Percentiles rank a stretch among this genome's conserved stretches.
Evolutionary conservation across 2,888 invertebrate species (phyloP).

Genomic region (Drosophila histrio): DNA sequence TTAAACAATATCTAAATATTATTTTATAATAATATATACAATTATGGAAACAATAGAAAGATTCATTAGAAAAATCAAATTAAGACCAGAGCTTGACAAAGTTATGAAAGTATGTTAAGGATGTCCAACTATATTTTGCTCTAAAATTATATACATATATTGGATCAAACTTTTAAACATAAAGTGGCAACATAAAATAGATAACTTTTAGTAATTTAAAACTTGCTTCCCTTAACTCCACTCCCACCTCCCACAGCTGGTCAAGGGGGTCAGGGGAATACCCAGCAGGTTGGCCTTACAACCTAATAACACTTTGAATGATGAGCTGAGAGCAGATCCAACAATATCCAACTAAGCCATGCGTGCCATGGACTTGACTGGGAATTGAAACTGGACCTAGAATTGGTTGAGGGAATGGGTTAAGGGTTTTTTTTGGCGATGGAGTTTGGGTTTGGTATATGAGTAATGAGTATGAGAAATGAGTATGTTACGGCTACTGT

Average conservation of each 20-base stretch:
- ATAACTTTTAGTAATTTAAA: not conserved
- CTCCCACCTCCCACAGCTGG: not conserved
- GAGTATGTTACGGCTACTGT: conserved; percentile 25
- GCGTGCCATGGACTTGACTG: conserved; percentile 23
- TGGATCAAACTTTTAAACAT: not conserved
- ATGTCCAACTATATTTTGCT: too few species aligned
- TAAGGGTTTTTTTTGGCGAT: not conserved
- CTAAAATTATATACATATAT: too few species aligned
- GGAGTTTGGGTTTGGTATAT: not conserved
- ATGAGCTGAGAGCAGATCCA: conserved; percentile 21
- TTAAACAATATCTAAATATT: too few species aligned
- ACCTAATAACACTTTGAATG: conserved; percentile 23
- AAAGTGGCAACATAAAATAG: not conserved
- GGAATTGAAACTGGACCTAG: not conserved
- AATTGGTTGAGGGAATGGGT: not conserved
- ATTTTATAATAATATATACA: too few species aligned
- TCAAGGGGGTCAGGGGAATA: not conserved
- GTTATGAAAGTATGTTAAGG: too few species aligned
- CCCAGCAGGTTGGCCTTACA: not conserved
- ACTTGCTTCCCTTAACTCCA: not conserved
- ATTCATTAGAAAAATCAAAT: not conserved
- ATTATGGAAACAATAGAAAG: not conserved
- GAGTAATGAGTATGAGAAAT: conserved; percentile 20
- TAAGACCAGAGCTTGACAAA: not conserved
- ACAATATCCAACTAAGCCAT: conserved; percentile 27